Percentiles rank a stretch among this genome's conserved stretches.
Evolutionary conservation across 2,797 vertebrate species (phyloP).

Genomic region (Prunella strophiata): DNA sequence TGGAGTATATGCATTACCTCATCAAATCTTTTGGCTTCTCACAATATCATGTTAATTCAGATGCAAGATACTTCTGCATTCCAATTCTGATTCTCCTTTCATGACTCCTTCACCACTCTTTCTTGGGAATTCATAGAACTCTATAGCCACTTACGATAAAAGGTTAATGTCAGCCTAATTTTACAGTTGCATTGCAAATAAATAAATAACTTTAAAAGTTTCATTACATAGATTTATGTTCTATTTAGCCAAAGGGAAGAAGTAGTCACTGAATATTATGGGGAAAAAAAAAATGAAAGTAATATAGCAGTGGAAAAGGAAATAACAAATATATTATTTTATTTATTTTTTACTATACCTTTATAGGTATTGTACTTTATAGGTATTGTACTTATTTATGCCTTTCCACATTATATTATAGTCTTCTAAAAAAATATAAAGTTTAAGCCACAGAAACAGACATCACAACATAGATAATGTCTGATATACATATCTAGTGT

Average conservation of each 20-base stretch:
- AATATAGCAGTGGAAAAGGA: not conserved
- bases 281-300: not conserved
- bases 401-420: not conserved
- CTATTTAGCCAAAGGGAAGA: not conserved
- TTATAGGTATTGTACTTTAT: no score
- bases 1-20: slow-evolving; percentile 19
- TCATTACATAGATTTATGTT: not conserved
- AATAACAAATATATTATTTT: not conserved
- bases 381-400: not conserved
- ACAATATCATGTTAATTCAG: slow-evolving; percentile 34
- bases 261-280: not conserved
- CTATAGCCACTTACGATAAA: not conserved
- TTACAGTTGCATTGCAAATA: not conserved
- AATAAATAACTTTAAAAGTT: not conserved
- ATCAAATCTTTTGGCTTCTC: slow-evolving; percentile 37
- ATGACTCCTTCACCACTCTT: accelerated
- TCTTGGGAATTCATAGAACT: not conserved
- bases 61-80: slow-evolving; percentile 29
- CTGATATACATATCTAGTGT: not conserved
- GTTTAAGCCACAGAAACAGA: not conserved
- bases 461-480: not conserved
- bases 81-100: not conserved
- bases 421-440: not conserved
- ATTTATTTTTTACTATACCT: not conserved
- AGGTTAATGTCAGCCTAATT: not conserved